Evolutionary conservation across 1,140 invertebrate species (phyloP).

Genomic region (Drosophila melanica): DNA sequence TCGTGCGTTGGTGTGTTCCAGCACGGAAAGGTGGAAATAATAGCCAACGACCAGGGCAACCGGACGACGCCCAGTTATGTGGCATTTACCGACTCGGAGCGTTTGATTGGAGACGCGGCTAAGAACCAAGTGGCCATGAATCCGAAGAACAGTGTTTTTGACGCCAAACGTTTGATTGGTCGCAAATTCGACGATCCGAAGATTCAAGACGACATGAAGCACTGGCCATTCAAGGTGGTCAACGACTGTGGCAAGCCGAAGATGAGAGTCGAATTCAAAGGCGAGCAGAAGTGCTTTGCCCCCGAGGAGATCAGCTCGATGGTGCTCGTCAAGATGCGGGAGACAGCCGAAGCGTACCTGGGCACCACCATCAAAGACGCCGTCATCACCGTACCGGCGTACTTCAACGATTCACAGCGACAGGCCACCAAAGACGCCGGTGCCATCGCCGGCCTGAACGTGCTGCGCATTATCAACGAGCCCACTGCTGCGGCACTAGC

Average conservation of each 20-base stretch:
- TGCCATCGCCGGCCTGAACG: constrained; percentile 88
- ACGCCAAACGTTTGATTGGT: constrained; percentile 89
- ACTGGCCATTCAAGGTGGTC: constrained; percentile 90
- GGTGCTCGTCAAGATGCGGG: constrained; percentile 92
- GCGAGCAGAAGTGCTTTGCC: constrained; percentile 89
- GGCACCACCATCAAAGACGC: constrained; percentile 88
- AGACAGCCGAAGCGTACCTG: constrained; percentile 91
- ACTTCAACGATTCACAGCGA: constrained; percentile 88
- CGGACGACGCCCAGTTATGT: constrained; percentile 95
- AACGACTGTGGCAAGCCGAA: constrained; percentile 88
- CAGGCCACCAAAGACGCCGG: constrained; percentile 88
- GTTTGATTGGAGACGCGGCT: constrained; percentile 93
- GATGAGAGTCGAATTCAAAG: constrained; percentile 90
- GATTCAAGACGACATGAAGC: constrained; percentile 90
- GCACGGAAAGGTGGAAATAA: constrained; percentile 95
- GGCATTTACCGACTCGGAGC: constrained; percentile 94
- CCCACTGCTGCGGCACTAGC: constrained; percentile 90
- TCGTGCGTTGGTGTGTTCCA: constrained; percentile 92
- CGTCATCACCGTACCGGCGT: constrained; percentile 86
- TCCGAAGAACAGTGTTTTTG: constrained; percentile 92
- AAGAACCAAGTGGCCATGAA: constrained; percentile 92
- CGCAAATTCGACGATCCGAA: constrained; percentile 88
- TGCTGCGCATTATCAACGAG: constrained; percentile 90
- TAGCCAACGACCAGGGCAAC: constrained; percentile 96
- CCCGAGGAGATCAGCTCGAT: constrained; percentile 92